Base-by-base conservation (phyloP, 2,888 invertebrate genomes). In the Trissolcus brochymenae region DNA sequence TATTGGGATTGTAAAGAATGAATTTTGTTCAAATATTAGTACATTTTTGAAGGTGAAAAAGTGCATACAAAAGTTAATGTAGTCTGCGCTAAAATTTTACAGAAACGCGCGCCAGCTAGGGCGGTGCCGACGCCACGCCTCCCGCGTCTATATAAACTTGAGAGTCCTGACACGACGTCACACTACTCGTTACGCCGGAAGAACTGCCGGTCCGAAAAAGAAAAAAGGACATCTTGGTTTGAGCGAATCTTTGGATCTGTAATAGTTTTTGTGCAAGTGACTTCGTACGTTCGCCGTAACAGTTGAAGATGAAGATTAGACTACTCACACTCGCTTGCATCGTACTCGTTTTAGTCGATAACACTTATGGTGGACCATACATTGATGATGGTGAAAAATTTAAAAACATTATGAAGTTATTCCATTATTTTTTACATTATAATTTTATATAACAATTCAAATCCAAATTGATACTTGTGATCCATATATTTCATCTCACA, bases 101-200 rank as follows among this genome's bases (percentile, higher is more conserved):
- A 46, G 19, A 50, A 65, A 59, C 65, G 43, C 55, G 75, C 70
- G 64, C 65, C 55, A 41, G 49, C 19, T 43, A 4, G 54, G 68
- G 40, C 25, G 53, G 21, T 49, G 46, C 19, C 41, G 9, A 65
- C 81, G 83, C 87, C 87, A 86, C 87, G 86, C 86, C 87, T 82
- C 85, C 82, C 79, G 78, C 80, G 82, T 84, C 87, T 88, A 88
- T 88, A 88, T 86, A 88, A 88, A 84, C 81, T 77, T 81, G 79
- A 78, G 75, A 65, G 75, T 76, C 79, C 80, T 65, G 78, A 75
- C 79, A 81, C 81, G 80, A 82, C 84, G 81, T 84, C 88, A 87
- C 88, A 88, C 83, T 88, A 40, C 11, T 54, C 54, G 75, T 64
- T 46, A 64, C 59, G 59, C 59, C 70, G 68, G 61, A 71, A 76